A percentile compares a stretch with the other conserved stretches of the same genome.
These are phyloP conservation scores for Oreochromis tanganicae DNA, from an alignment of 2,113 vertebrate genomes.

Conservation along the genomic window DNA sequence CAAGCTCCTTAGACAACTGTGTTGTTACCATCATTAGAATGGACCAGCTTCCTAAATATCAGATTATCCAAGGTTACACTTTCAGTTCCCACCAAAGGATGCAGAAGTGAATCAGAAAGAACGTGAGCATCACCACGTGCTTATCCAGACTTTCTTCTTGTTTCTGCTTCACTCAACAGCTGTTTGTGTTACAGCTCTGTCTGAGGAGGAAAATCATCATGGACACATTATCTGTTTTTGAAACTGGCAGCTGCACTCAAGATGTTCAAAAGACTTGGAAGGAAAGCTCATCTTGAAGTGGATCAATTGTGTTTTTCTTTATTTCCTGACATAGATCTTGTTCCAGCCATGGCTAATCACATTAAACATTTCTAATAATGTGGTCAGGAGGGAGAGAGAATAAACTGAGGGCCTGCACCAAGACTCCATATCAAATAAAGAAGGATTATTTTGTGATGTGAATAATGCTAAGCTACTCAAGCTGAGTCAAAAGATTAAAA, in stretches of 20 bases:
- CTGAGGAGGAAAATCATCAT: rapidly evolving
- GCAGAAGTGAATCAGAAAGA: background rate
- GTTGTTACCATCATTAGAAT: rapidly evolving
- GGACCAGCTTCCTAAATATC: rapidly evolving
- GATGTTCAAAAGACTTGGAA: background rate
- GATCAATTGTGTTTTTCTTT: background rate
- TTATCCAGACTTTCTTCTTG: background rate
- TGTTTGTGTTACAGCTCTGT: background rate
- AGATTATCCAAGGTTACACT: background rate
- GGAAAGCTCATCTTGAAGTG: background rate
- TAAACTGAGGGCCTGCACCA: background rate
- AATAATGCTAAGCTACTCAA: background rate
- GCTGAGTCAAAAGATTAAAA: background rate
- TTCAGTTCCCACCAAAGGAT: background rate
- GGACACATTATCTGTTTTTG: rapidly evolving
- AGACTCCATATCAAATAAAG: background rate
- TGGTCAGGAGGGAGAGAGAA: rapidly evolving
- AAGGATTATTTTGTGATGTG: background rate
- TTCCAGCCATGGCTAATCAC: background rate
- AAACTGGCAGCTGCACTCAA: background rate
- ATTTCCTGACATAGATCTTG: background rate
- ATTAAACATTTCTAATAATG: background rate
- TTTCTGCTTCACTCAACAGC: background rate
- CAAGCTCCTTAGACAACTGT: rapidly evolving
- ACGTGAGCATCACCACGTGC: rapidly evolving